These are phyloP conservation scores for Phoenoteleia sp. DNA, from an alignment of 2,888 invertebrate species.

Conservation along the genomic window DNA sequence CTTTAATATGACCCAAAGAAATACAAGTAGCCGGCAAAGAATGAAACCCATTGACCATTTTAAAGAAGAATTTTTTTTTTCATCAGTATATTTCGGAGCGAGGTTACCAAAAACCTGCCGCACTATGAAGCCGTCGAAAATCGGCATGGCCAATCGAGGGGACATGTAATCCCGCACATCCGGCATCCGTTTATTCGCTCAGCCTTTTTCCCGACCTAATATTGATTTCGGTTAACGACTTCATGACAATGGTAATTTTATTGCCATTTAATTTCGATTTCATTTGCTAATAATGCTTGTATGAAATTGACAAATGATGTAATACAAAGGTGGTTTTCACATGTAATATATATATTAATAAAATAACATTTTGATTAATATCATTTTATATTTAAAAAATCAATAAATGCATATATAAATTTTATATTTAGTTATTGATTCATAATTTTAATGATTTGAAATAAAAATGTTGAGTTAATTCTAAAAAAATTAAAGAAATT, in stretches of 20 bases:
- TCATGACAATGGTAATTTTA: slow-evolving; percentile 46
- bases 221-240: slow-evolving; percentile 55
- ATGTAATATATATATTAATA: not conserved
- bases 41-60: slow-evolving; percentile 52
- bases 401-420: too few species aligned
- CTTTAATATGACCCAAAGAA: slow-evolving; percentile 21
- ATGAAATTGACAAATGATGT: slow-evolving; percentile 37
- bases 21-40: slow-evolving; percentile 50
- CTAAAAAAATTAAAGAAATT: too few species aligned
- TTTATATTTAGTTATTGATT: too few species aligned
- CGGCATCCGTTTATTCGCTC: slow-evolving; percentile 81
- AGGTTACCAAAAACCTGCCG: slow-evolving; percentile 59
- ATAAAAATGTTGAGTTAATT: too few species aligned
- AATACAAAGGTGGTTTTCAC: not conserved
- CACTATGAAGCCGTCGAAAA: slow-evolving; percentile 78
- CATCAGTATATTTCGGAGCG: slow-evolving; percentile 9
- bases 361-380: too few species aligned
- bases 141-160: slow-evolving; percentile 78
- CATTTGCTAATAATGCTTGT: slow-evolving; percentile 9
- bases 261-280: slow-evolving; percentile 57
- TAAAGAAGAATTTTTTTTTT: slow-evolving; percentile 26
- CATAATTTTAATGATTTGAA: too few species aligned
- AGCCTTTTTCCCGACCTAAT: slow-evolving; percentile 37
- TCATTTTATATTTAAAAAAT: too few species aligned
- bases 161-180: slow-evolving; percentile 80